Evolutionary conservation across 2,797 vertebrate genomes (phyloP), one percentile per base, ranked within the genome.

Genomic region (Cyprinella venusta): DNA sequence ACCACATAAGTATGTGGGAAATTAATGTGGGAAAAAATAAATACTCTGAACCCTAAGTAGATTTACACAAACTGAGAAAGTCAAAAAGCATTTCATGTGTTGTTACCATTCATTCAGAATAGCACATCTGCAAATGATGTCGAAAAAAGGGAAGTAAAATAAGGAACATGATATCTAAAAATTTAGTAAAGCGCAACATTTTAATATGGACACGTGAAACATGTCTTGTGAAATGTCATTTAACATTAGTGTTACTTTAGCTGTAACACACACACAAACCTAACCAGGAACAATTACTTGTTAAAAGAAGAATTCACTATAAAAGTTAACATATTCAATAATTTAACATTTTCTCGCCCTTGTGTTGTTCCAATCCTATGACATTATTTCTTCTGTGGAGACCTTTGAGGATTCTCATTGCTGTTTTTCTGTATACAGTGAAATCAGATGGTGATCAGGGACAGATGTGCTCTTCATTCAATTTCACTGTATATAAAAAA

Each of bases 211-310:
- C 54, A 48, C 19, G 79, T 45, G 52, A 80, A 59, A 4, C 10
- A 33, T 16, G 19, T 80, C 52, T 80, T 71, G 67, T 61, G 68
- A 61, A 8, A 48, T 70, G 67, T 61, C 12, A 70, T 80, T 80
- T 70, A 67, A 80, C 1, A 21, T 16, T 70, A 19, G 18, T 56
- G 6, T 45, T 70, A 36, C 7, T 70, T 26, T 56, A 75, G 38
- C 4, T 3, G 24, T 80, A 30, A 59, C 78, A 67, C 42, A 45
- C 36, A 54, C 12, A 79, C 36, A 68, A 21, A 38, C 18, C 30
- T 24, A 6, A 68, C 30, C 42, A 52, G 21, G 8, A 79, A 79
- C 50, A 79, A 42, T 40, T 33, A 79, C 36, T 50, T 8, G 10
- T 8, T 59, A 13, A 59, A 59, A 67, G 8, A 38, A 42, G 19